These are phyloP conservation scores for Hyles euphorbiae DNA, from an alignment of 1,140 invertebrate species.

Conservation along the genomic window DNA sequence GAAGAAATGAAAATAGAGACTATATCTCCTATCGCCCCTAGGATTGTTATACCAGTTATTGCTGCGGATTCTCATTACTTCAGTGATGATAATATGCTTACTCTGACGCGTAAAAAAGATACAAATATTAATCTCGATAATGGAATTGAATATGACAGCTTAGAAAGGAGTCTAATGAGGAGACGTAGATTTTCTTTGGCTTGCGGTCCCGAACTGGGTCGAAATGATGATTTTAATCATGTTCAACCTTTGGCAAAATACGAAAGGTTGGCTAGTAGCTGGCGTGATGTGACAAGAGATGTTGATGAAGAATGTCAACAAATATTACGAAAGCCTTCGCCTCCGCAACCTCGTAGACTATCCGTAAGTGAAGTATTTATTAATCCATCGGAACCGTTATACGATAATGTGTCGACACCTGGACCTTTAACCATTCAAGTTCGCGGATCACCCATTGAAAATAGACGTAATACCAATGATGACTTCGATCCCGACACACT, in stretches of 20 bases:
- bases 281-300: constrained; percentile 55
- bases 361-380: constrained; percentile 40
- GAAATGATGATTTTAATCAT: constrained; percentile 26
- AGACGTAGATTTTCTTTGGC: constrained; percentile 60
- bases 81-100: constrained; percentile 46
- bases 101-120: constrained; percentile 33
- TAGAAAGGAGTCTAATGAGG: constrained; percentile 77
- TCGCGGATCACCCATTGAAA: constrained; percentile 77
- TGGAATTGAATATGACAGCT: constrained; percentile 81
- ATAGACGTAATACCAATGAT: constrained; percentile 67
- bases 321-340: constrained; percentile 1
- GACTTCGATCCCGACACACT: constrained; percentile 89
- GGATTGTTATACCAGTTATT: constrained; percentile 64
- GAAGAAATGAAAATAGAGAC: constrained; percentile 37
- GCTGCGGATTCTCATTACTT: constrained; percentile 54
- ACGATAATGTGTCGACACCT: constrained; percentile 74
- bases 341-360: constrained; percentile 14
- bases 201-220: constrained; percentile 44
- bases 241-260: constrained; percentile 25
- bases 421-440: constrained; percentile 85
- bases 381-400: constrained; percentile 73
- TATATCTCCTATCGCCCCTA: constrained; percentile 41
- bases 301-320: constrained; percentile 24
- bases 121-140: constrained; percentile 27
- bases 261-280: constrained; percentile 50